Conservation (phyloP, 2,888 invertebrate genomes). For the Caradrina clavipalpis region DNA sequence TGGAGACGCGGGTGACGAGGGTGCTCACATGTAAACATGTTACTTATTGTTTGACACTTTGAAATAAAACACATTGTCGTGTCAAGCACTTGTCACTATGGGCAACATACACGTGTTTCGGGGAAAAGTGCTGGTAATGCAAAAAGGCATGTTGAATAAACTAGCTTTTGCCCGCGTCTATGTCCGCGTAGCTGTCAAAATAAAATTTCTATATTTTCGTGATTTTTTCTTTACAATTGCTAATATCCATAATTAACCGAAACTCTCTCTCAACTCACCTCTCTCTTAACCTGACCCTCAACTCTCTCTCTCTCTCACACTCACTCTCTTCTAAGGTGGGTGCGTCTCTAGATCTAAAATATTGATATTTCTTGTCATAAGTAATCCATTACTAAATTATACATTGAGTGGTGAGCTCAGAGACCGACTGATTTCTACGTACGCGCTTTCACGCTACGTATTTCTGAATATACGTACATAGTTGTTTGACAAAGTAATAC, state of each 20-base stretch:
- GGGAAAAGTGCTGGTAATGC: neutral
- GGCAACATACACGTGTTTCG: neutral
- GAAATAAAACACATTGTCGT: constrained; percentile 18
- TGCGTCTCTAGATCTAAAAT: too few species aligned
- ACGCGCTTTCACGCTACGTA: too few species aligned
- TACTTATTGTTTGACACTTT: constrained; percentile 26
- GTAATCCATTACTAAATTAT: neutral
- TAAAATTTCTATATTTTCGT: too few species aligned
- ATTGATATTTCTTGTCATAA: neutral
- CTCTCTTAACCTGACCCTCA: too few species aligned
- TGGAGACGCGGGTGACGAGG: constrained; percentile 39
- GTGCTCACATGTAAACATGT: constrained; percentile 31
- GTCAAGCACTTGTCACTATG: neutral
- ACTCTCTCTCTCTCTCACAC: too few species aligned
- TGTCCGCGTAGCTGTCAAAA: too few species aligned
- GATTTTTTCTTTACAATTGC: too few species aligned
- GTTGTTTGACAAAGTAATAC: neutral
- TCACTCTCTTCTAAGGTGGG: too few species aligned
- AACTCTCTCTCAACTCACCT: too few species aligned
- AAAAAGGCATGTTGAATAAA: too few species aligned
- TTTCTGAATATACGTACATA: neutral
- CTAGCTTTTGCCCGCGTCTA: too few species aligned
- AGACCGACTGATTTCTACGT: neutral
- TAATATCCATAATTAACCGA: too few species aligned
- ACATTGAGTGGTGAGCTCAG: neutral